Evolutionary conservation across 2,888 invertebrate genomes (phyloP).

Genomic region (Trissoscelio sp.): DNA sequence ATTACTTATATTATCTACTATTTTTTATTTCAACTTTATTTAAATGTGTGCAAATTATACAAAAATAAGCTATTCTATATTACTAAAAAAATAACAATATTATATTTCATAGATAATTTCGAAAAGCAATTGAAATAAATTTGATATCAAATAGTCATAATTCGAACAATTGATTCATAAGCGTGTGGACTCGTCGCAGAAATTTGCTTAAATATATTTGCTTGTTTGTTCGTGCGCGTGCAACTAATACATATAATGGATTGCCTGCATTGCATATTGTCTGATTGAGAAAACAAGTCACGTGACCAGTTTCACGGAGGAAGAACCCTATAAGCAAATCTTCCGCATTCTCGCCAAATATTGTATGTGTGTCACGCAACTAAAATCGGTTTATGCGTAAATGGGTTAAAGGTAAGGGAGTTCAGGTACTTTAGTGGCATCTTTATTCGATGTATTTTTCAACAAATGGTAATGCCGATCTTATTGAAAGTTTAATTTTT

Average conservation of each 20-base stretch:
- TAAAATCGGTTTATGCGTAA: slow-evolving; percentile 50
- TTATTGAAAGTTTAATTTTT: slow-evolving; percentile 29
- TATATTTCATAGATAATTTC: neutral
- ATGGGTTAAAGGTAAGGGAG: slow-evolving; percentile 32
- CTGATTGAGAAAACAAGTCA: slow-evolving; percentile 44
- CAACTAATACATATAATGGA: slow-evolving; percentile 28
- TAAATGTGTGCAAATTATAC: no score
- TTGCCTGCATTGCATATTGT: slow-evolving; percentile 10
- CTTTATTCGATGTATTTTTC: no score
- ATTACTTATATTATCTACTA: no score
- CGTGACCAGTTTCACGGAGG: slow-evolving; percentile 36
- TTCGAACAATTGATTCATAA: neutral
- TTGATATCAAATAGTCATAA: neutral
- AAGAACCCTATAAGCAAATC: slow-evolving; percentile 32
- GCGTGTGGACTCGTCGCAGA: neutral
- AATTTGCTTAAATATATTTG: slow-evolving; percentile 39
- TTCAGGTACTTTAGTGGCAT: no score
- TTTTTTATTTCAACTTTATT: no score
- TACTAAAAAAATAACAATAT: neutral
- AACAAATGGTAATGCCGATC: slow-evolving; percentile 3
- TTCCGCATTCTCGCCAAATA: slow-evolving; percentile 27
- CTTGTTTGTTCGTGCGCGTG: slow-evolving; percentile 18
- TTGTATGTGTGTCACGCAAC: slow-evolving; percentile 47
- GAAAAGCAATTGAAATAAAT: neutral
- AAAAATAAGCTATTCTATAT: neutral